phyloP scores from a whole-genome alignment of 1,140 invertebrate genomes.

The Drosophila repletoides region DNA sequence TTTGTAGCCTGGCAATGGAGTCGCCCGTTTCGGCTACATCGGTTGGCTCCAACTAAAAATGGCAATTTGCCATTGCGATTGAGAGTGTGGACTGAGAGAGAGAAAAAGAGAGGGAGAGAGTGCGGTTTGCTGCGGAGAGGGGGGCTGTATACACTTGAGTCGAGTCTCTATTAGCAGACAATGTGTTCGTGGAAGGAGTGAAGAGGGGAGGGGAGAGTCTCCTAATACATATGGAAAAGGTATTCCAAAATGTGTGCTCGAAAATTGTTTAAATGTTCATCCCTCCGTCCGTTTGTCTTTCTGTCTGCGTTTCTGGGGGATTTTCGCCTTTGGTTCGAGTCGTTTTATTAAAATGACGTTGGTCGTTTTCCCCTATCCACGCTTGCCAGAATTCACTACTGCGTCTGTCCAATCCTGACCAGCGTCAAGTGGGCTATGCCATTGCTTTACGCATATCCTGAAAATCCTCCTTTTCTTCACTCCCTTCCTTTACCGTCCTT shows the following conservation, averaged over 20 bases:
- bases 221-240: conserved; percentile 62
- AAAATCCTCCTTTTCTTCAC: conserved; percentile 30
- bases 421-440: conserved; percentile 60
- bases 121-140: not conserved
- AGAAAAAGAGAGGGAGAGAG: conserved; percentile 1
- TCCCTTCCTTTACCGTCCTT: too few relatives aligned
- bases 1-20: conserved; percentile 77
- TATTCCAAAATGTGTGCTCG: conserved; percentile 50
- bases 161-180: conserved; percentile 81
- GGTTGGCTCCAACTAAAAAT: conserved; percentile 76
- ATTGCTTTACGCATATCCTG: conserved; percentile 42
- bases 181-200: conserved; percentile 44
- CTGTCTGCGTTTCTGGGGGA: conserved; percentile 33
- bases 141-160: conserved; percentile 55
- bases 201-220: conserved; percentile 30
- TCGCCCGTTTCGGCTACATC: conserved; percentile 78
- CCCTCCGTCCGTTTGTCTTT: not conserved
- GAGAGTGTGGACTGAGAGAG: conserved; percentile 34
- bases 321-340: conserved; percentile 45
- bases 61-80: conserved; percentile 79
- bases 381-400: too few relatives aligned
- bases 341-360: conserved; percentile 76
- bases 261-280: conserved; percentile 60
- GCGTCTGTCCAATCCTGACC: conserved; percentile 37
- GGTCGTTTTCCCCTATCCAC: conserved; percentile 23